These are phyloP conservation scores for Acleris literana DNA, from an alignment of 2,888 invertebrate species.

Conservation along the genomic window DNA sequence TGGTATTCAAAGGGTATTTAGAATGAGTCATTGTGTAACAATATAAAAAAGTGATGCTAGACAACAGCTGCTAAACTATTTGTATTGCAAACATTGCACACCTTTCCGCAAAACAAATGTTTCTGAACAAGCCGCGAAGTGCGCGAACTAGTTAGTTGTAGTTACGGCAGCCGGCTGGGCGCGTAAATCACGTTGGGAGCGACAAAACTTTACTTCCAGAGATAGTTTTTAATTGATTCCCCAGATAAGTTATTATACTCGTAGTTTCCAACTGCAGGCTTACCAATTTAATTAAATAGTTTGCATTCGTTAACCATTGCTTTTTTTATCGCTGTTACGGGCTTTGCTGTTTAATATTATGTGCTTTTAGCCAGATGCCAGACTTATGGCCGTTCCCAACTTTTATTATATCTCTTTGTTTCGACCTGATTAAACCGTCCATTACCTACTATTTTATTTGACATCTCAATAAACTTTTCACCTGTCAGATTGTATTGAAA, in stretches of 20 bases:
- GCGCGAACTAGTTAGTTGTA: slow-evolving; percentile 20
- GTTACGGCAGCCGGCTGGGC: slow-evolving; percentile 33
- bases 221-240: slow-evolving; percentile 64
- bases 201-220: slow-evolving; percentile 52
- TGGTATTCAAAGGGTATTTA: neutral
- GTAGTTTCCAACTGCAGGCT: slow-evolving; percentile 33
- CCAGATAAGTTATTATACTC: slow-evolving; percentile 36
- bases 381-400: neutral
- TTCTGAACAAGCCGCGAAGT: slow-evolving; percentile 10
- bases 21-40: neutral
- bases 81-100: slow-evolving; percentile 5
- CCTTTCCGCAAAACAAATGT: slow-evolving; percentile 23
- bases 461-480: no score
- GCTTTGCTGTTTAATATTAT: neutral
- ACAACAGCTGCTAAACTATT: slow-evolving; percentile 3
- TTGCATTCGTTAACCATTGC: slow-evolving; percentile 46
- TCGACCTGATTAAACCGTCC: no score
- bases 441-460: no score
- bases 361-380: neutral
- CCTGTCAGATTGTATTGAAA: no score
- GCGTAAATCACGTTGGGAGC: slow-evolving; percentile 58
- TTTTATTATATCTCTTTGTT: no score
- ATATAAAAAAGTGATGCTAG: neutral
- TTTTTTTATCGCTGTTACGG: slow-evolving; percentile 56
- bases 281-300: slow-evolving; percentile 33